These are phyloP conservation scores for Drosophila conformis DNA, from an alignment of 2,888 invertebrate genomes.

Conservation along the genomic window DNA sequence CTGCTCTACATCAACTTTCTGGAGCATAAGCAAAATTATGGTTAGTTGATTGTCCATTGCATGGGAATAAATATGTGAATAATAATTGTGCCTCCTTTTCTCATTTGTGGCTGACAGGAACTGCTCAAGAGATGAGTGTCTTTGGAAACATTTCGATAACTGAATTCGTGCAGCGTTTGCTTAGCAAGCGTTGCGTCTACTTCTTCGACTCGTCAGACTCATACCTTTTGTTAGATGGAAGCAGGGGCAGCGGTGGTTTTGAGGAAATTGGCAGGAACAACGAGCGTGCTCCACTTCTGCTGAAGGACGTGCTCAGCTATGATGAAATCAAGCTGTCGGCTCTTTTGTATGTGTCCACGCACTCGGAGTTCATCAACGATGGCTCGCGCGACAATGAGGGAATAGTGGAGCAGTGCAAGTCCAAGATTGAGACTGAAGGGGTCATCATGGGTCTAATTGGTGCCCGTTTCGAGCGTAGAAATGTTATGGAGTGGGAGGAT, in stretches of 20 bases:
- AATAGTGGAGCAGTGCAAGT: constrained; percentile 79
- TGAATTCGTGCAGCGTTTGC: constrained; percentile 86
- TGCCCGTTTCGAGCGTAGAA: constrained; percentile 84
- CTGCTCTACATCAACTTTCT: constrained; percentile 88
- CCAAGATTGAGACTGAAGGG: constrained; percentile 86
- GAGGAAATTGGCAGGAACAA: constrained; percentile 85
- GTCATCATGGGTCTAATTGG: constrained; percentile 86
- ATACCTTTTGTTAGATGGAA: constrained; percentile 84
- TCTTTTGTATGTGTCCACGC: constrained; percentile 86
- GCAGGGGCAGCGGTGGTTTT: constrained; percentile 85
- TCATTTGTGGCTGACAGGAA: constrained; percentile 60
- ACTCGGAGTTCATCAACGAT: constrained; percentile 87
- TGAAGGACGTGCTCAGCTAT: constrained; percentile 86
- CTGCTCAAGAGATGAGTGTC: constrained; percentile 78
- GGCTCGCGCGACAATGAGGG: constrained; percentile 86
- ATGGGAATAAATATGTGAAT: neutral
- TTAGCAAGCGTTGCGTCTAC: constrained; percentile 86
- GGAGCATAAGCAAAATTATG: constrained; percentile 86
- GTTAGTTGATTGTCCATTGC: constrained; percentile 45
- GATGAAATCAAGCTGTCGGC: constrained; percentile 87
- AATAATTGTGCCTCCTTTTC: neutral
- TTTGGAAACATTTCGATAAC: constrained; percentile 85
- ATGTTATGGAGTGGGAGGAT: constrained; percentile 86
- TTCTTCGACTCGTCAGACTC: constrained; percentile 85
- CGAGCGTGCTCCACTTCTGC: constrained; percentile 85